Base-by-base conservation (phyloP, 1,140 invertebrate genomes). In the Aporrectodea caliginosa region DNA sequence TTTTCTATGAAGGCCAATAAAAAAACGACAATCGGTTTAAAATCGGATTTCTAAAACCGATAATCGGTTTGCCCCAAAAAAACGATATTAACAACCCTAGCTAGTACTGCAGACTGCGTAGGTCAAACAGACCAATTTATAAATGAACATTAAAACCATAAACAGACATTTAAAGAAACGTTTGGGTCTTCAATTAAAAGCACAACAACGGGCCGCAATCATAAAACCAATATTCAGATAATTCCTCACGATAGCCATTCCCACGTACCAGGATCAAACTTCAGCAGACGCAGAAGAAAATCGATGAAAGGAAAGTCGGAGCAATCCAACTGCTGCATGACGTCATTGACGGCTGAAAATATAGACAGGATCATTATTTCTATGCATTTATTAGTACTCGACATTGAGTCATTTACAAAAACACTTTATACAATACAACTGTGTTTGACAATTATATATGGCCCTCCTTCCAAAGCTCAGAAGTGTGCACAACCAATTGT, bases 181-280 rank as follows among this genome's bases (percentile, higher is more conserved):
- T 16, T 14, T 32, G 27, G 70, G 69, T 34, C 2, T 76, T 29
- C 27, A 6, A 29, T 58, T 75, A 79, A 1, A 81, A 31, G 6
- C 32, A 16, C 16, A 72, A 35, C 33, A 34, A 79, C 16, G 79
- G 22, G 43, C 43, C 6, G 22, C 43, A 58, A 12, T 6, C 43
- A 58, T n/a, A n/a, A n/a, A n/a, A n/a, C n/a, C n/a, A n/a, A n/a
- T n/a, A n/a, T n/a, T n/a, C n/a, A 22, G 43, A 58, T 58, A 58
- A 58, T 58, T 72, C 16, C 14, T 58, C 1, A 79, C 58, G 43
- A 75, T 35, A 27, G 71, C 32, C 22, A 33, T 43, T 29, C 30
- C n/a, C 1, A 43, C 30, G 22, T 73, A 71, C 71, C 14, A 71
- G 69, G 30, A 79, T 78, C 77, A 79, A 35, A 71, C 27, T 69